phyloP scores from a whole-genome alignment of 2,797 vertebrate genomes.

The Tympanoctomys barrerae region DNA sequence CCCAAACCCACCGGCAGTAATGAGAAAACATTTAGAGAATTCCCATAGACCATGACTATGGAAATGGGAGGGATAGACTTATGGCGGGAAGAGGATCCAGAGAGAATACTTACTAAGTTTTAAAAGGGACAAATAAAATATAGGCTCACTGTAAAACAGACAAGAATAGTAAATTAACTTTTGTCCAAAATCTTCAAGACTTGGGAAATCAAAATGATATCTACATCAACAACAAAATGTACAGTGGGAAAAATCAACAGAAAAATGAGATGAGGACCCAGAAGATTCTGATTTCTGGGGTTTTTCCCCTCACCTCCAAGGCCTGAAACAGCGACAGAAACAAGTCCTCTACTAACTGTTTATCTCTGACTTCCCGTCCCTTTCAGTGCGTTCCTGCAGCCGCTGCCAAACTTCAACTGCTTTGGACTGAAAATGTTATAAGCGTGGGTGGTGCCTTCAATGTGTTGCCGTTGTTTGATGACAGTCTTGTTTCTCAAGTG shows the following conservation, averaged over 20 bases:
- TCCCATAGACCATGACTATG: conserved; percentile 80
- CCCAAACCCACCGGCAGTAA: conserved; percentile 41
- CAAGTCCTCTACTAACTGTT: conserved; percentile 81
- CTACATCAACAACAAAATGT: background rate
- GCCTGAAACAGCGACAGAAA: conserved; percentile 63
- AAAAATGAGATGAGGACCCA: conserved; percentile 69
- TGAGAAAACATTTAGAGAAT: conserved; percentile 71
- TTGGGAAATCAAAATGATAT: conserved; percentile 22
- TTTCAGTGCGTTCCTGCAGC: conserved; percentile 80
- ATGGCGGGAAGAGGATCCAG: conserved; percentile 73
- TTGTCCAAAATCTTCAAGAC: conserved; percentile 74
- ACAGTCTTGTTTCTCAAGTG: conserved; percentile 89
- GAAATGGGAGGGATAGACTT: conserved; percentile 70
- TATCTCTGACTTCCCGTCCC: conserved; percentile 82
- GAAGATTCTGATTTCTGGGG: conserved; percentile 51
- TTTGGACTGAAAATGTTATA: conserved; percentile 89
- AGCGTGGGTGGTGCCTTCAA: conserved; percentile 92
- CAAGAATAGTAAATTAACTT: conserved; percentile 41
- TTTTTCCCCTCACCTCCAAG: conserved; percentile 25
- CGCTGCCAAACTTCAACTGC: conserved; percentile 88
- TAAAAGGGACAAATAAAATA: background rate
- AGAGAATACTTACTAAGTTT: conserved; percentile 61
- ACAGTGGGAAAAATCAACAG: background rate
- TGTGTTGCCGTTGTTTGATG: conserved; percentile 90
- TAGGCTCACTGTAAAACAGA: conserved; percentile 47